Percentiles rank a stretch among this genome's conserved stretches.
Conservation (phyloP, 2,797 vertebrate species). For the Manis javanica region DNA sequence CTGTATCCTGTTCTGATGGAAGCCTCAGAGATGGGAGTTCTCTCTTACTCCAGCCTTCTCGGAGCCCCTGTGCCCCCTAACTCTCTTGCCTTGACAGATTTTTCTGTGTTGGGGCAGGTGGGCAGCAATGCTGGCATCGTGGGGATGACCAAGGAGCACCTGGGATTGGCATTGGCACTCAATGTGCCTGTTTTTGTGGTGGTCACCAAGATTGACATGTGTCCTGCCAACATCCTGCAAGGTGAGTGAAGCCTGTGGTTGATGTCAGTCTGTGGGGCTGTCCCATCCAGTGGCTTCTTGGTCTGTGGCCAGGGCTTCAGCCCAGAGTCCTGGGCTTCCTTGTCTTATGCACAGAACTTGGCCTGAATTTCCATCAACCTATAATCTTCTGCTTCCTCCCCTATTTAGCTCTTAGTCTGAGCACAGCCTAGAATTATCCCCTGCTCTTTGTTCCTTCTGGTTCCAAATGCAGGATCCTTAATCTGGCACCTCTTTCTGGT, state of each 20-base stretch:
- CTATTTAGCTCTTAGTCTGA: not conserved
- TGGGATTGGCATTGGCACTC: slow-evolving; percentile 96
- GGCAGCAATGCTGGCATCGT: slow-evolving; percentile 98
- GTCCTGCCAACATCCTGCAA: slow-evolving; percentile 98
- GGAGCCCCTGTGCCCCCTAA: not conserved
- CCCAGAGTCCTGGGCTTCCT: not conserved
- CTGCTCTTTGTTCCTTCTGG: slow-evolving; percentile 17
- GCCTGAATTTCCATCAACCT: not conserved
- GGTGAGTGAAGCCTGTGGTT: slow-evolving; percentile 86
- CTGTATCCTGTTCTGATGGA: not conserved
- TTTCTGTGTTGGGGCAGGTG: slow-evolving; percentile 89
- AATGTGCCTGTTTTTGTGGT: slow-evolving; percentile 98
- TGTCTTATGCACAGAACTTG: not conserved
- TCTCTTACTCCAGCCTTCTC: not conserved
- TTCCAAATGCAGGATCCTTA: not conserved
- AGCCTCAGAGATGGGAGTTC: not conserved
- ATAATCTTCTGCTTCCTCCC: not conserved
- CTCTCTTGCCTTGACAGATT: slow-evolving; percentile 22
- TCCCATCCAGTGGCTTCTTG: not conserved
- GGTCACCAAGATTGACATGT: slow-evolving; percentile 99
- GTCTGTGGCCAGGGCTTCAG: slow-evolving; percentile 1
- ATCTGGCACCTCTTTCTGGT: not conserved
- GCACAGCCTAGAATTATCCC: not conserved
- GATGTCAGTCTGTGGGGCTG: not conserved
- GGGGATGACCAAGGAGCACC: slow-evolving; percentile 98